Evolutionary conservation across 2,888 invertebrate species (phyloP).

Genomic region (Amitus sp.): DNA sequence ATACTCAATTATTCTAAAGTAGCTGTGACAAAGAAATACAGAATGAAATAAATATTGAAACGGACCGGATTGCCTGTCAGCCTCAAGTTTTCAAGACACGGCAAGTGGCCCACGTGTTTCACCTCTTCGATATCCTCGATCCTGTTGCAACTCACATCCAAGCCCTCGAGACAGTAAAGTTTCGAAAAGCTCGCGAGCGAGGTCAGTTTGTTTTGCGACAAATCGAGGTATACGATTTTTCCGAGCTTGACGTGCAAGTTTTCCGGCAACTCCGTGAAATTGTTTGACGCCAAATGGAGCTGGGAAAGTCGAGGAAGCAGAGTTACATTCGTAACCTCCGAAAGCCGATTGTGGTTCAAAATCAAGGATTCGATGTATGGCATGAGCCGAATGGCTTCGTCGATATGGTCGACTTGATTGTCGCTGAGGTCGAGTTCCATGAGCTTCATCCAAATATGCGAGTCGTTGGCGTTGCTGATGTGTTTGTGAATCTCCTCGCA

Average conservation of each 20-base stretch:
- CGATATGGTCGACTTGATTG: constrained; percentile 81
- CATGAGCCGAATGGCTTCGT: constrained; percentile 81
- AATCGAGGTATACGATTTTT: constrained; percentile 84
- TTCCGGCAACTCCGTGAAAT: constrained; percentile 77
- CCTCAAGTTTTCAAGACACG: constrained; percentile 87
- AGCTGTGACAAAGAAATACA: no score
- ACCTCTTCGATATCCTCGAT: constrained; percentile 85
- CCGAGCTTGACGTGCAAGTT: constrained; percentile 88
- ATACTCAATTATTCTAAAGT: no score
- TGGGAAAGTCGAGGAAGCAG: constrained; percentile 80
- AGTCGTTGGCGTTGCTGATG: constrained; percentile 65
- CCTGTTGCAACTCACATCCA: constrained; percentile 89
- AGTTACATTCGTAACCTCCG: constrained; percentile 79
- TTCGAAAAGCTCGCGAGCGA: constrained; percentile 80
- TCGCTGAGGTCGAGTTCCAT: constrained; percentile 79
- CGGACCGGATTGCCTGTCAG: constrained; percentile 92
- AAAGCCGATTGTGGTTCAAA: constrained; percentile 82
- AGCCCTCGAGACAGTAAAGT: constrained; percentile 84
- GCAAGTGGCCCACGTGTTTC: constrained; percentile 80
- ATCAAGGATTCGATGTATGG: constrained; percentile 78
- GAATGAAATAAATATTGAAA: no score
- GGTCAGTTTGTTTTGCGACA: constrained; percentile 85
- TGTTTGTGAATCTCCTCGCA: constrained; percentile 86
- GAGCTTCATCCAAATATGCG: constrained; percentile 77
- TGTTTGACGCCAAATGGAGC: constrained; percentile 80